phyloP scores from a whole-genome alignment of 1,140 invertebrate species.

The Planococcus citri region DNA sequence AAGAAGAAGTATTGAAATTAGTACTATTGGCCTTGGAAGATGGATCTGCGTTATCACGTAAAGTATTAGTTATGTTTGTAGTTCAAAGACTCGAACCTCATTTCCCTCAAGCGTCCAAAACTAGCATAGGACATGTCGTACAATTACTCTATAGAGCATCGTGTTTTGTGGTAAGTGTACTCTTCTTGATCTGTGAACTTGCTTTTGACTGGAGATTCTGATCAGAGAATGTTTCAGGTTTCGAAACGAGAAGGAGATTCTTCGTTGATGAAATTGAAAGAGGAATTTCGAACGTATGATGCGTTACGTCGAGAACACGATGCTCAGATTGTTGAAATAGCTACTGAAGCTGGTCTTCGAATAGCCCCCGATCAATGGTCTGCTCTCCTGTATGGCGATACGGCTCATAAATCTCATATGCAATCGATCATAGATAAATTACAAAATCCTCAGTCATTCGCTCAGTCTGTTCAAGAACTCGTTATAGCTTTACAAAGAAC shows the following conservation, averaged over 20 bases:
- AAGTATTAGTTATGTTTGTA: slow-evolving; percentile 97
- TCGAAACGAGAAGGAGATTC: slow-evolving; percentile 95
- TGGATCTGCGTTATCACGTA: slow-evolving; percentile 90
- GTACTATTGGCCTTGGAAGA: slow-evolving; percentile 89
- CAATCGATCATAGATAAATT: slow-evolving; percentile 94
- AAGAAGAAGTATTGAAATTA: slow-evolving; percentile 92
- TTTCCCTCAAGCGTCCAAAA: slow-evolving; percentile 96
- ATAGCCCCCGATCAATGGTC: slow-evolving; percentile 99
- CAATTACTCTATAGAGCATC: slow-evolving; percentile 94
- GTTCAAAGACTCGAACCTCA: slow-evolving; percentile 88
- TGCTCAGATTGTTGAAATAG: slow-evolving; percentile 96
- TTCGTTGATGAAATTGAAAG: slow-evolving; percentile 95
- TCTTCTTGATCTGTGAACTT: no score
- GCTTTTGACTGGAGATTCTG: not conserved
- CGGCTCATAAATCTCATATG: slow-evolving; percentile 93
- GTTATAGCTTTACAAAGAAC: slow-evolving; percentile 84
- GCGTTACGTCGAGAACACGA: slow-evolving; percentile 87
- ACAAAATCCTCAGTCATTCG: slow-evolving; percentile 82
- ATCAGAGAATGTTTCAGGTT: slow-evolving; percentile 44
- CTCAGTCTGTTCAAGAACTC: slow-evolving; percentile 71
- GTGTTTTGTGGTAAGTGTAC: slow-evolving; percentile 77
- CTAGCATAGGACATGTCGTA: slow-evolving; percentile 96
- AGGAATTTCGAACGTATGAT: slow-evolving; percentile 93
- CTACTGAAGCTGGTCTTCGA: slow-evolving; percentile 87
- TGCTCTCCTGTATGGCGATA: slow-evolving; percentile 88